Conservation (phyloP, 2,888 invertebrate genomes). For the Hypercompe scribonia region DNA sequence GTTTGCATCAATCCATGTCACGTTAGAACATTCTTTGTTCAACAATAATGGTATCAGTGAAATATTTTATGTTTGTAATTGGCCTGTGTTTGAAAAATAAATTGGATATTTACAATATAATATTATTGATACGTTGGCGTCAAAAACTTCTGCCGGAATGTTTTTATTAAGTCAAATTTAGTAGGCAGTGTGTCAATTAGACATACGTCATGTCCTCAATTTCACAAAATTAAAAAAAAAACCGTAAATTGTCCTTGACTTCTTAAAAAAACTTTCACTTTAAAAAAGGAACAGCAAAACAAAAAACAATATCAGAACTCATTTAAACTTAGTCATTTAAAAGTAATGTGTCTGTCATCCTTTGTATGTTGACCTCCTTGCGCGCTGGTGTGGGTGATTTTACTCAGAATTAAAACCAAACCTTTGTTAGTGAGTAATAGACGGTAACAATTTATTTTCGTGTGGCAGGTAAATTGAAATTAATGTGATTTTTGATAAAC, state of each 20-base stretch:
- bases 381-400: constrained; percentile 52
- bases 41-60: constrained; percentile 66
- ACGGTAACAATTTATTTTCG: constrained; percentile 27
- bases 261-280: constrained; percentile 27
- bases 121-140: too few species aligned
- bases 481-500: constrained; percentile 16
- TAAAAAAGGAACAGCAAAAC: constrained; percentile 11
- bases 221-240: not conserved
- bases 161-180: too few species aligned
- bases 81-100: constrained; percentile 45
- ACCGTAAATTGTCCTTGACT: constrained; percentile 1
- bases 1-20: constrained; percentile 82
- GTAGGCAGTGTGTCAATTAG: too few species aligned
- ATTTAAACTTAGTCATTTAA: constrained; percentile 33
- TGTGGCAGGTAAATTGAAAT: constrained; percentile 45
- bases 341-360: constrained; percentile 62
- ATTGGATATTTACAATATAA: not conserved
- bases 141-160: too few species aligned
- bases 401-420: constrained; percentile 43
- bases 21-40: constrained; percentile 74
- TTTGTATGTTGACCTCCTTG: constrained; percentile 59
- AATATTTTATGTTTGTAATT: constrained; percentile 61
- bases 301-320: constrained; percentile 12
- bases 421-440: constrained; percentile 42
- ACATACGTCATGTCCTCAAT: not conserved